These are phyloP conservation scores for Pristionchus fissidentatus DNA, from an alignment of 2,888 invertebrate species.

Conservation along the genomic window DNA sequence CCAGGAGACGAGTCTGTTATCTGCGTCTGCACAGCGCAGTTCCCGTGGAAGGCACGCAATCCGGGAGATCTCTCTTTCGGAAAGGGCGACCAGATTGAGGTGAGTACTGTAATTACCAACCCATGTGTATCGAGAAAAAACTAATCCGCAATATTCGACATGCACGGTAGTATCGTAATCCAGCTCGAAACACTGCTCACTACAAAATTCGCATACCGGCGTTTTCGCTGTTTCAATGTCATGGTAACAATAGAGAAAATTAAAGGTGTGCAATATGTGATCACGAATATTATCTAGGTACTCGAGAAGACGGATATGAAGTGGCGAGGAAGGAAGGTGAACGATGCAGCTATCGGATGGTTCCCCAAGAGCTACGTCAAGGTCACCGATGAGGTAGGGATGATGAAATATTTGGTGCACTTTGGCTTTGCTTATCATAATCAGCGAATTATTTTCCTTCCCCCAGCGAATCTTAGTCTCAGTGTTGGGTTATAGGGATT, in stretches of 20 bases:
- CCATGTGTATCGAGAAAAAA: background rate
- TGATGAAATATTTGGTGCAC: background rate
- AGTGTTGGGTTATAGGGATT: too few species aligned
- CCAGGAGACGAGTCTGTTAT: slow-evolving; percentile 52
- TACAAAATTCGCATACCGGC: too few species aligned
- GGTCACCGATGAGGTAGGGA: slow-evolving; percentile 49
- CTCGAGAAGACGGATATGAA: slow-evolving; percentile 82
- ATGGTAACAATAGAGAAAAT: too few species aligned
- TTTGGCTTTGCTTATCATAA: too few species aligned
- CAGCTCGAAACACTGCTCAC: too few species aligned
- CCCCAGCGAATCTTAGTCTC: too few species aligned
- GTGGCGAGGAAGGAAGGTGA: slow-evolving; percentile 81
- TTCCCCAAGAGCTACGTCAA: slow-evolving; percentile 75
- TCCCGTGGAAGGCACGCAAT: slow-evolving; percentile 81
- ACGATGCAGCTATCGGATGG: slow-evolving; percentile 73
- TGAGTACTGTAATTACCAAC: background rate
- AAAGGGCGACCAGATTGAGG: slow-evolving; percentile 80
- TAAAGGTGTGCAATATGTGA: background rate
- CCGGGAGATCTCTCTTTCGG: slow-evolving; percentile 81
- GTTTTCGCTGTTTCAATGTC: background rate
- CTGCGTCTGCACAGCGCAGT: slow-evolving; percentile 73
- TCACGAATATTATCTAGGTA: slow-evolving; percentile 75
- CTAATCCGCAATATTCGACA: background rate
- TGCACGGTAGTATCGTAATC: too few species aligned
- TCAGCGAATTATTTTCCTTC: too few species aligned